Evolutionary conservation across 2,113 vertebrate species (phyloP).

Genomic region (Bujurquina vittata): DNA sequence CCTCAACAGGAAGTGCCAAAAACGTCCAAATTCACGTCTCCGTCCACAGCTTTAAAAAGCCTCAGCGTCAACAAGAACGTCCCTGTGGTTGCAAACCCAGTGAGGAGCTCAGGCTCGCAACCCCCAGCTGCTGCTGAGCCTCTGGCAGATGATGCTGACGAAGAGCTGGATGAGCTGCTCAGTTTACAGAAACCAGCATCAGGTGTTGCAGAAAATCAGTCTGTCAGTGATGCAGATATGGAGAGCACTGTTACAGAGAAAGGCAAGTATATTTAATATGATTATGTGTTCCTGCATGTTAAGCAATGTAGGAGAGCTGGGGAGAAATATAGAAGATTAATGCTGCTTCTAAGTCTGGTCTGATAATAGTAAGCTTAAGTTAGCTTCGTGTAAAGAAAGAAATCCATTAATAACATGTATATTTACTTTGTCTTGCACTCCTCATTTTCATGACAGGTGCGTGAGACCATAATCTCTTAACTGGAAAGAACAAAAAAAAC

Average conservation of each 20-base stretch:
- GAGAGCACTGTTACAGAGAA: neutral
- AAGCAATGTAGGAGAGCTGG: neutral
- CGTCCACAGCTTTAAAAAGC: slow-evolving; percentile 2
- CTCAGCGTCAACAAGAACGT: neutral
- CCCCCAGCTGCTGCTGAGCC: neutral
- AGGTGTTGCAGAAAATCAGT: slow-evolving; percentile 14
- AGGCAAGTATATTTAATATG: slow-evolving; percentile 46
- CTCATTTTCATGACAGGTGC: neutral
- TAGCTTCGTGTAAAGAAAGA: neutral
- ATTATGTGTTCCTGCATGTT: neutral
- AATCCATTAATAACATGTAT: slow-evolving; percentile 3
- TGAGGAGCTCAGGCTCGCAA: neutral
- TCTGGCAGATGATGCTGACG: slow-evolving; percentile 77
- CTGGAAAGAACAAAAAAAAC: neutral
- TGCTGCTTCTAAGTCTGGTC: neutral
- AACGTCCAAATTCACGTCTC: slow-evolving; percentile 56
- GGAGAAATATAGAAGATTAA: neutral
- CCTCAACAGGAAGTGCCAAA: slow-evolving; percentile 64
- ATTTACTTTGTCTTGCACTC: neutral
- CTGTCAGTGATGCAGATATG: slow-evolving; percentile 27
- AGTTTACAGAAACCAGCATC: slow-evolving; percentile 80
- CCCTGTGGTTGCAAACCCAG: neutral
- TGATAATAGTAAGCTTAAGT: neutral
- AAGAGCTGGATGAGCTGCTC: slow-evolving; percentile 90
- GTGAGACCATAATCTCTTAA: neutral